These are phyloP conservation scores for Minunthozetes semirufus DNA, from an alignment of 2,888 invertebrate species.

Conservation along the genomic window DNA sequence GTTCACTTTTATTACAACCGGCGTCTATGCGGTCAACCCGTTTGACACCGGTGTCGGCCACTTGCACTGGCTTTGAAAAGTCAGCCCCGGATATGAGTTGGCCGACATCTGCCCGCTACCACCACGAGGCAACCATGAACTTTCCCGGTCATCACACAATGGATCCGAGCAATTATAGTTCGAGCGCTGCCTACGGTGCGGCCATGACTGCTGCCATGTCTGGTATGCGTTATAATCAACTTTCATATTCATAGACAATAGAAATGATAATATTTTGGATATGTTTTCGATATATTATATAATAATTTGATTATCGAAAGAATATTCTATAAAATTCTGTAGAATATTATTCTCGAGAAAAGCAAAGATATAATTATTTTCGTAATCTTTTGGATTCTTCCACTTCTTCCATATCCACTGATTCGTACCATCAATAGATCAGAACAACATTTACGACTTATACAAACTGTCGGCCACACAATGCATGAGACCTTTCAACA, in stretches of 20 bases:
- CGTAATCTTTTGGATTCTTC: background rate
- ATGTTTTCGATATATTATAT: background rate
- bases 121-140: constrained; percentile 34
- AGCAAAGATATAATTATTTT: background rate
- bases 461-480: constrained; percentile 39
- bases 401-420: background rate
- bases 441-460: constrained; percentile 39
- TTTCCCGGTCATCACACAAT: constrained; percentile 19
- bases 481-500: constrained; percentile 36
- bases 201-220: constrained; percentile 34
- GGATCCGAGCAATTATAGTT: constrained; percentile 33
- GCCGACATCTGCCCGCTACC: constrained; percentile 42
- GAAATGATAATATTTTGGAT: background rate
- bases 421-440: background rate
- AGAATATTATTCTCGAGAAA: too few species aligned
- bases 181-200: constrained; percentile 30
- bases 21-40: constrained; percentile 45
- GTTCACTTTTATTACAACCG: constrained; percentile 55
- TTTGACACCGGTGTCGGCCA: constrained; percentile 39
- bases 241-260: background rate
- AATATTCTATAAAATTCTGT: background rate
- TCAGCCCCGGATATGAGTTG: constrained; percentile 33
- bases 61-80: constrained; percentile 40
- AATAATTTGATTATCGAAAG: background rate
- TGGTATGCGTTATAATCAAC: constrained; percentile 11